Base-by-base conservation (phyloP, 2,888 invertebrate genomes). In the Scaptomyza flava region DNA sequence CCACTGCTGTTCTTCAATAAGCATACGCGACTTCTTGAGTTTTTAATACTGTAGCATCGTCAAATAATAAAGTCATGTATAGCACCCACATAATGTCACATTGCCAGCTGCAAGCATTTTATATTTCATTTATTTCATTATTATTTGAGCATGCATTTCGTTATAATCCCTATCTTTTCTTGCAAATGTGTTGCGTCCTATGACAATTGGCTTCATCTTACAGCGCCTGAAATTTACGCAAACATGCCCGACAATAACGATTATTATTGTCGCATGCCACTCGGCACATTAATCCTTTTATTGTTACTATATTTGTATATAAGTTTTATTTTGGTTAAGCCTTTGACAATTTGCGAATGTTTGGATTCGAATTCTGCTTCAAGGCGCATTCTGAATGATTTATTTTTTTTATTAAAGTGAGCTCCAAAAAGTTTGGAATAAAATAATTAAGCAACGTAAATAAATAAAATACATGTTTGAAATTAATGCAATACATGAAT, bases 61-160 rank as follows among this genome's bases (percentile, higher is more conserved):
- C 54, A 59, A 34, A 52, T 43, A 41, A 56, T 46, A 34, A 53
- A 68, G 56, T 69, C 60, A 72, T 63, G 41, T 5, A 14, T 14
- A 36, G 77, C 85, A 65, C 85, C 85, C 82, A 82, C 85, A 68
- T 68, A 72, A 57, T 61, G 54, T 63, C 50, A 33, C 51, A 51
- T 34, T 48, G 54, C 7, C 77, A 77, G 77, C 74, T 74, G 72
- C 47, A 47, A 62, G 27, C 9, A 50, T 51, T 47, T 14, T 27
- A 52, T 34, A 64, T 27, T 4, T 27, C 6, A 5, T 5, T 27
- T 27, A 6, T 27, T 27, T 27, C 6, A 27, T 59, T 23, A 43
- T 42, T 64, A 27, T 42, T 38, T 17, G 17, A 17, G 17, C 17
- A 17, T 17, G 17, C 1, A 63, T 36, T 36, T 9, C 47, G 52